Evolutionary conservation across 2,113 vertebrate genomes (phyloP), one percentile per base, ranked within the genome.

Genomic region (Oenanthe melanoleuca): DNA sequence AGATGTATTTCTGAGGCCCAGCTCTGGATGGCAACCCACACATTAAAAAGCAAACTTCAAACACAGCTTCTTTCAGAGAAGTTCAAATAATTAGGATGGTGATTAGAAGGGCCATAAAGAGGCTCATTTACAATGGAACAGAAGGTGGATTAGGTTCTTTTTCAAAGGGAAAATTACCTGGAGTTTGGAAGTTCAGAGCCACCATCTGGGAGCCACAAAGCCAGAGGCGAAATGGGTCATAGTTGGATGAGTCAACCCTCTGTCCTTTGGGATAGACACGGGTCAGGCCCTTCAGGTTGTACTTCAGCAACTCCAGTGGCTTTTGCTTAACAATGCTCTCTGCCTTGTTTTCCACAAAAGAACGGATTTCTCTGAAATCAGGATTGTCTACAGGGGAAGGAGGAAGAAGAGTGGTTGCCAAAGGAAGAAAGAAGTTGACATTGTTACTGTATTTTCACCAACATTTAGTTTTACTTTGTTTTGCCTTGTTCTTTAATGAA

Each of bases 241-340:
- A 99, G 98, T 99, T 99, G 52, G 99, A 99, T 11, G 99, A 99
- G 97, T 99, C 99, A 1, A 99, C 98, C 5, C 99, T 98, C 94
- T 99, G 99, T 26, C 98, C 99, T 95, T 99, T 99, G 2, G 99
- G 99, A 92, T 99, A 99, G 77, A 99, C 95, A 0, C 99, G 98
- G 42, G 99, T 99, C 95, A 99, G 97, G 12, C 98, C 98, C 95
- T 98, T 99, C 70, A 98, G 98, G 92, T 99, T 99, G 97, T 99
- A 99, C 50, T 93, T 96, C 80, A 99, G 79, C 80, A 99, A 96
- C 1, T 99, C 98, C 2, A 92, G 57, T 6, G 98, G 98, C 71
- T 98, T 98, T 85, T 96, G 98, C 75, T 98, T 97, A 61, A 97
- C 97, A 2, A 98, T 97, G 17, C 97, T 98, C 94, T 98, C 98